Base-by-base conservation (phyloP, 2,888 invertebrate genomes). In the Drosophila tripunctata region DNA sequence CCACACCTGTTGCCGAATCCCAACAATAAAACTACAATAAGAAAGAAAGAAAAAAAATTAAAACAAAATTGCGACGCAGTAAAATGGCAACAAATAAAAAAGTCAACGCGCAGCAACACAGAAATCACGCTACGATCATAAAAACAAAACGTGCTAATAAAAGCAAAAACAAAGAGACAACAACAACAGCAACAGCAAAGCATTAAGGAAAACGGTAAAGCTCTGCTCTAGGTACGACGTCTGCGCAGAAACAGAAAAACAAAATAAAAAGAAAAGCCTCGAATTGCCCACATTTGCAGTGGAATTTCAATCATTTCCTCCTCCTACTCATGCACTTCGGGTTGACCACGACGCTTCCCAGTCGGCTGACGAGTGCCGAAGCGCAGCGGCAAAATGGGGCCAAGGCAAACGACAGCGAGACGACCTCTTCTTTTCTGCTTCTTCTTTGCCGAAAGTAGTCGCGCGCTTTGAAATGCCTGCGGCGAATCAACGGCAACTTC, bases 111-210 rank as follows among this genome's bases (percentile, higher is more conserved):
- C 21, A 30, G n/a, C 24, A 72, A 55, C 62, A 48, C 62, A 68
- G 41, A 81, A 85, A 78, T 82, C 87, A 85, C 82, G 85, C 73
- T 71, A 73, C 76, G 70, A 78, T 69, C 87, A 69, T 87, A 82
- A 85, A 78, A 48, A 48, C 65, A 74, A 84, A 84, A 82, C 81
- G 85, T 82, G 81, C 75, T 84, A 84, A 87, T 80, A 78, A 86
- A 75, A 87, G 51, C 55, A 79, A 78, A 56, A 75, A 73, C 61
- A 58, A 64, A 54, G 44, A 63, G 14, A 43, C 50, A 52, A 52
- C 30, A 44, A 58, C 19, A 68, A n/a, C n/a, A n/a, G n/a, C n/a
- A n/a, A n/a, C n/a, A 75, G 27, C 40, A 63, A n/a, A 44, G 31
- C 44, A 62, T 44, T 47, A 51, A 51, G 36, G 12, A 24, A 33